A percentile compares a stretch with the other conserved stretches of the same genome.
phyloP scores from a whole-genome alignment of 1,140 invertebrate species.

The Doryteuthis pealeii region DNA sequence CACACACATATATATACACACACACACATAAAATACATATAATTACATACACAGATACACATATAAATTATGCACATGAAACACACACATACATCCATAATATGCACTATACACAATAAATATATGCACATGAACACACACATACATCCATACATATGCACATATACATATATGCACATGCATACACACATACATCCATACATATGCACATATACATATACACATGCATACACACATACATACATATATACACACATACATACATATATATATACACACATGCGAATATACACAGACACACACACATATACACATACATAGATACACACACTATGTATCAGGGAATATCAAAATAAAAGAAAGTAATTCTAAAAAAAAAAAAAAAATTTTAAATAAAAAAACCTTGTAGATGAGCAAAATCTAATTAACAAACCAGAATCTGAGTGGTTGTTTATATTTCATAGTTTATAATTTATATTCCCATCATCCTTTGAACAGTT shows the following conservation, averaged over 20 bases:
- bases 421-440: too few species aligned
- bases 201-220: neutral
- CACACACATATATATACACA: neutral
- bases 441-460: too few species aligned
- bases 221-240: neutral
- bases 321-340: too few species aligned
- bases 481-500: too few species aligned
- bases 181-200: neutral
- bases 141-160: neutral
- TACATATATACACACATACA: neutral
- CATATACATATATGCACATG: neutral
- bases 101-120: neutral
- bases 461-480: too few species aligned
- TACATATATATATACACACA: neutral
- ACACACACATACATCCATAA: neutral
- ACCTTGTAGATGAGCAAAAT: too few species aligned
- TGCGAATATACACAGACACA: neutral
- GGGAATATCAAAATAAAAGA: too few species aligned
- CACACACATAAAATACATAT: too few species aligned
- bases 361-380: too few species aligned
- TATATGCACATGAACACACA: neutral
- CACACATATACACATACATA: neutral
- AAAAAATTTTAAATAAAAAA: too few species aligned
- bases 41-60: neutral
- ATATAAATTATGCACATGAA: neutral